Evolutionary conservation across 2,888 invertebrate genomes (phyloP), one percentile per base, ranked within the genome.

Genomic region (Acleris cristana): DNA sequence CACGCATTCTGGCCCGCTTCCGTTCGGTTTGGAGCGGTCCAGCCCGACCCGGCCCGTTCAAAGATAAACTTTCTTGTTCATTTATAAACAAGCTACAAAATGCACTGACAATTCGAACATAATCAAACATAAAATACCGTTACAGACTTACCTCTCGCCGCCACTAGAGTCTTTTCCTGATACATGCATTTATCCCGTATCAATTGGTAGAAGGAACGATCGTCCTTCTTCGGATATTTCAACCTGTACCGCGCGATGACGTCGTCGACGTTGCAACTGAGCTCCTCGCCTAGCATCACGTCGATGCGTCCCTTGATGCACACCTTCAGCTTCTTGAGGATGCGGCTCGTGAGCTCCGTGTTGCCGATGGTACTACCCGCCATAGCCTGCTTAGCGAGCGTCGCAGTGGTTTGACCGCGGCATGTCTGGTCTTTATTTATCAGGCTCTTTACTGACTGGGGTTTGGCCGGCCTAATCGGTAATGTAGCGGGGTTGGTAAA

Each of bases 301-400:
- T 78, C 74, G 5, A 79, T 67, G 2, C 79, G 76, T 2, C 74
- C 51, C 19, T 58, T 60, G 30, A 79, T 73, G 57, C 72, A 74
- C 18, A 62, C 34, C 19, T 70, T 77, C 30, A 79, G 59, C 19
- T 73, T 55, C 12, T 57, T 34, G 0, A 69, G 6, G 1, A 73
- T 21, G 6, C 45, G 52, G 2, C 18, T 10, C 1, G 57, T 63
- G 8, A 19, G 7, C 0, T 3, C 12, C 18, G 51, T 10, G 21
- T 55, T 12, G 5, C 10, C 21, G n/a, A 44, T 62, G 69, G 65
- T 58, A 12, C 30, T 12, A 10, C 23, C 26, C 19, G 40, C 23
- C 10, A 67, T 19, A n/a, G 70, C 62, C 10, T 57, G 40, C 52
- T 61, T 72, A 14, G 65, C 64, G 16, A 73, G 59, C 3, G 21